A percentile compares a stretch with the other conserved stretches of the same genome.
phyloP scores from a whole-genome alignment of 2,113 vertebrate genomes.

The Podarcis raffonei region DNA sequence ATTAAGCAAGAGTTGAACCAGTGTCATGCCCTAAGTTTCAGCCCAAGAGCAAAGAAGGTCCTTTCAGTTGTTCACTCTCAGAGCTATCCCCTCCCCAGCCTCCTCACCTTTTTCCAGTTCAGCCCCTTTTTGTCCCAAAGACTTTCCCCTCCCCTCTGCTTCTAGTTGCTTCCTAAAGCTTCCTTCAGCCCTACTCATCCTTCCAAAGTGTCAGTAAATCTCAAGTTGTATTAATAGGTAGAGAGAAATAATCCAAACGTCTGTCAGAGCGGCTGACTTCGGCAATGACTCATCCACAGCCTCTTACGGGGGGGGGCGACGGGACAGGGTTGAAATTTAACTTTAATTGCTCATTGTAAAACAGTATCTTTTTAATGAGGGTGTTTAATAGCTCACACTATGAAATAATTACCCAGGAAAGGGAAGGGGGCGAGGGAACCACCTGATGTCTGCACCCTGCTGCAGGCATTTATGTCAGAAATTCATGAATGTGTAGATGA shows the following conservation, averaged over 20 bases:
- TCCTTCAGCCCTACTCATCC: background rate
- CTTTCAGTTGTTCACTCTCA: background rate
- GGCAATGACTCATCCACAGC: conserved; percentile 47
- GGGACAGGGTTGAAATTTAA: background rate
- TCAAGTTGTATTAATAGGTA: conserved; percentile 4
- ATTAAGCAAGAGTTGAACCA: background rate
- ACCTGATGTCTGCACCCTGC: background rate
- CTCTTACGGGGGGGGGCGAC: background rate
- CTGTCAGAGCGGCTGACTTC: conserved; percentile 29
- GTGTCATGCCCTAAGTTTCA: background rate
- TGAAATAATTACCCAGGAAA: conserved; percentile 16
- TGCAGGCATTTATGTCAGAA: conserved; percentile 30
- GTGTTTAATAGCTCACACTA: conserved; percentile 26
- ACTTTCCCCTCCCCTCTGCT: background rate
- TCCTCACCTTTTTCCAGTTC: background rate
- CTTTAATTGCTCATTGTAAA: conserved; percentile 56
- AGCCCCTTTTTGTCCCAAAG: background rate
- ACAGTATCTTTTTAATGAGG: conserved; percentile 32
- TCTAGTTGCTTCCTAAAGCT: background rate
- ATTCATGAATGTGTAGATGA: conserved; percentile 58
- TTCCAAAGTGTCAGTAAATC: conserved; percentile 36
- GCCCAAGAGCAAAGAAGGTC: background rate
- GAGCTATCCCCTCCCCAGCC: background rate
- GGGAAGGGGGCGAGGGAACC: too few relatives aligned
- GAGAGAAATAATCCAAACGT: conserved; percentile 42